These are phyloP conservation scores for Anthophora plumipes DNA, from an alignment of 2,888 invertebrate species.

Conservation along the genomic window DNA sequence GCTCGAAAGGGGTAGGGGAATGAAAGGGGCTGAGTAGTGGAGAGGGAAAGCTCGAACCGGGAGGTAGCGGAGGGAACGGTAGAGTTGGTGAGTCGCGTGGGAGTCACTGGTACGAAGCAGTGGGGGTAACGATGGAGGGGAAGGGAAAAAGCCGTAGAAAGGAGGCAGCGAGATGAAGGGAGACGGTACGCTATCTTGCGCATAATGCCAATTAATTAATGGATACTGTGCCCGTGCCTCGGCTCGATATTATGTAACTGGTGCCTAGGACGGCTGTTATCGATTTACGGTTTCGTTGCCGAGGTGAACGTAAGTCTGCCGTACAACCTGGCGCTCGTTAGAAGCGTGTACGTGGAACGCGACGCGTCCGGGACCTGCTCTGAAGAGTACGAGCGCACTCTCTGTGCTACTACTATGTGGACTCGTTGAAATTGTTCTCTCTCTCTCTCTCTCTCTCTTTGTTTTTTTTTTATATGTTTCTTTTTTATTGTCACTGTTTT, in stretches of 20 bases:
- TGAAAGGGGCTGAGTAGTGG: not conserved
- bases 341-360: not conserved
- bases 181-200: constrained; percentile 68
- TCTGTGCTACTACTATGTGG: too few relatives aligned
- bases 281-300: constrained; percentile 65
- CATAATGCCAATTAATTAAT: constrained; percentile 79
- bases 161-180: constrained; percentile 67
- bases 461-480: too few relatives aligned
- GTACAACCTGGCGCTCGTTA: constrained; percentile 31
- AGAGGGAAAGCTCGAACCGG: not conserved
- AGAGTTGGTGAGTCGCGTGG: constrained; percentile 28
- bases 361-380: not conserved
- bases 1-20: constrained; percentile 22
- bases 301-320: constrained; percentile 62
- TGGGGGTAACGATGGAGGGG: constrained; percentile 33
- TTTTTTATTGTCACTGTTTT: too few relatives aligned
- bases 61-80: constrained; percentile 20
- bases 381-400: not conserved
- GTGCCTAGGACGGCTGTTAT: constrained; percentile 74
- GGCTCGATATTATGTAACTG: constrained; percentile 71
- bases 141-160: constrained; percentile 65
- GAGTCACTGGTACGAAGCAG: constrained; percentile 17
- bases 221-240: constrained; percentile 67
- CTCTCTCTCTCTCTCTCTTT: too few relatives aligned
- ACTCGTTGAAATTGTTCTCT: not conserved